These are phyloP conservation scores for Chelonus formosanus DNA, from an alignment of 2,888 invertebrate species.

Conservation along the genomic window DNA sequence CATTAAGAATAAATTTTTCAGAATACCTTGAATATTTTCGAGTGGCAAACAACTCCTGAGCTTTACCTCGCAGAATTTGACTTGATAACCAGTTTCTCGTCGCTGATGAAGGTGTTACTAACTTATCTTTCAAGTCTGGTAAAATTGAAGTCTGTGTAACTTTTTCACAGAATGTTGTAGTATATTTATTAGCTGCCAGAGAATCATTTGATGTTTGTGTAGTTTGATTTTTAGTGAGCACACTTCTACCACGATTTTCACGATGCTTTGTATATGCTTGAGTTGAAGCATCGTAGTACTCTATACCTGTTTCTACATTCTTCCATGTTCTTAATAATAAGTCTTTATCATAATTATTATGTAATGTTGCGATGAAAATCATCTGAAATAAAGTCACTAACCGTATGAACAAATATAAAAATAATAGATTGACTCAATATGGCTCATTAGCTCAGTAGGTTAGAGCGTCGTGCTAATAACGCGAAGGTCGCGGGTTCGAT, in stretches of 20 bases:
- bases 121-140: conserved; percentile 49
- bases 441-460: conserved; percentile 58
- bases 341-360: conserved; percentile 72
- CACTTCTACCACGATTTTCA: conserved; percentile 17
- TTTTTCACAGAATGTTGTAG: conserved; percentile 43
- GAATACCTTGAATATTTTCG: conserved; percentile 28
- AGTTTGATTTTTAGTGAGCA: not conserved
- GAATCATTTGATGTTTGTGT: conserved; percentile 16
- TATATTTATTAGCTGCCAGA: conserved; percentile 42
- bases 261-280: conserved; percentile 78
- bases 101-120: conserved; percentile 42
- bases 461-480: conserved; percentile 61
- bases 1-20: not conserved
- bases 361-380: conserved; percentile 69
- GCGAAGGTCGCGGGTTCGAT: conserved; percentile 60
- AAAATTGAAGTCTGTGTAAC: conserved; percentile 49
- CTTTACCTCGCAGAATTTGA: conserved; percentile 70
- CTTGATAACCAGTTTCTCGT: conserved; percentile 69
- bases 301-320: conserved; percentile 74
- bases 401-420: not conserved
- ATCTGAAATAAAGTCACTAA: not conserved
- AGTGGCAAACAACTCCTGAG: conserved; percentile 66
- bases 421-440: not conserved
- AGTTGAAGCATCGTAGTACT: conserved; percentile 83
- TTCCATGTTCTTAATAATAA: conserved; percentile 84